Base-by-base conservation (phyloP, 1,140 invertebrate species). In the Achroia grisella region DNA sequence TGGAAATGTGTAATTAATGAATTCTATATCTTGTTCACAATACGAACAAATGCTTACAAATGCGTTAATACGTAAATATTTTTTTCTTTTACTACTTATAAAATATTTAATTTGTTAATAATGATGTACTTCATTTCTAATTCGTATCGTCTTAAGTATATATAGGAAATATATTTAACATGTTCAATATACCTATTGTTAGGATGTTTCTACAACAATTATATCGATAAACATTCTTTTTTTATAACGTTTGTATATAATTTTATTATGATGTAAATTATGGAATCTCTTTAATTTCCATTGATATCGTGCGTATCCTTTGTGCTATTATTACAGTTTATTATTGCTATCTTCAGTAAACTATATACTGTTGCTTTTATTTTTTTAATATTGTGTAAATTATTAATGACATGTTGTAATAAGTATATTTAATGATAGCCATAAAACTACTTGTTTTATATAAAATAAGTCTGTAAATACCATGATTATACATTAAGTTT, bases 401-500 rank as follows among this genome's bases (percentile, higher is more conserved):
- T 80, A 79, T 79, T 79, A 79, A 82, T 77, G 72, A 84, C 76
- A 75, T 77, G 69, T 77, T 81, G 70, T 81, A 78, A 73, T 77
- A 75, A 82, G 72, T 79, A 80, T 80, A 76, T 59, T 59, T 80
- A 72, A 76, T 79, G 61, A 78, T 84, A 84, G 74, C 80, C 77
- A 84, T 84, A 84, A 67, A 77, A 77, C 71, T 74, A 81, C 75
- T 85, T 85, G 78, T 82, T 85, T 85, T 82, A 79, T 85, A 82
- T 80, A 84, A 79, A 56, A 71, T 85, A 85, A 80, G 74, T 73
- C 67, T 85, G 80, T 85, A 85, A 85, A 85, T 85, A 85, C 65
- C 72, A 79, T 73, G 70, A 84, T 80, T 85, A 85, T 81, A 85
- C 75, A 81, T 85, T 85, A 85, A 85, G 78, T 85, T 85, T 85